Percentiles rank a stretch among this genome's conserved stretches.
phyloP scores from a whole-genome alignment of 2,113 vertebrate species.

The Calidris pugnax region DNA sequence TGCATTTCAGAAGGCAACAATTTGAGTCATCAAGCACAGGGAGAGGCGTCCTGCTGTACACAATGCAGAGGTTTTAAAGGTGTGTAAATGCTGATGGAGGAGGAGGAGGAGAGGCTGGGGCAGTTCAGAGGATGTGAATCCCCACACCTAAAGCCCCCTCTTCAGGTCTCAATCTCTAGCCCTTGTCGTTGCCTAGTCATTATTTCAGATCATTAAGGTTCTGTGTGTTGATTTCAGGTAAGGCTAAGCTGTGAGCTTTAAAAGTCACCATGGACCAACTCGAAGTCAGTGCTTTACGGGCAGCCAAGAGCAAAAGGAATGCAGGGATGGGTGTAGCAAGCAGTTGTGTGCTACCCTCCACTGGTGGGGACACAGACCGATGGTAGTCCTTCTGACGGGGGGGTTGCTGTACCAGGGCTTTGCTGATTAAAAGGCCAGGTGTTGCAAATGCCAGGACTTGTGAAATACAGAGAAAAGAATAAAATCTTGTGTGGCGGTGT shows the following conservation, averaged over 20 bases:
- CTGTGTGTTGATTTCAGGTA: not conserved
- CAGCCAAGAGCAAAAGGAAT: not conserved
- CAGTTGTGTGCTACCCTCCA: fast-evolving
- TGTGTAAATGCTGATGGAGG: not conserved
- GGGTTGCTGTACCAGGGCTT: not conserved
- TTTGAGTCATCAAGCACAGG: not conserved
- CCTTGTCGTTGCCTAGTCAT: too few relatives aligned
- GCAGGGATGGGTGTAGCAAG: not conserved
- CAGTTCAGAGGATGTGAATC: not conserved
- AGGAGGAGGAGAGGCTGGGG: not conserved
- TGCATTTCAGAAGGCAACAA: not conserved
- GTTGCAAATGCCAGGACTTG: not conserved
- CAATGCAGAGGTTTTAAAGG: not conserved
- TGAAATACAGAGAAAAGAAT: not conserved
- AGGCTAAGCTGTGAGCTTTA: not conserved
- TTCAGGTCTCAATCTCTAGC: not conserved
- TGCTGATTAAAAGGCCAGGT: not conserved
- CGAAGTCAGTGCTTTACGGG: not conserved
- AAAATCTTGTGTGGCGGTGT: not conserved
- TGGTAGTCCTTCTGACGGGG: not conserved
- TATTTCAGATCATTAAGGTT: not conserved
- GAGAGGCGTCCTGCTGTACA: not conserved
- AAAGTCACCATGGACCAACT: not conserved
- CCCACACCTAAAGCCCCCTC: not conserved
- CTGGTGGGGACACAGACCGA: not conserved